These are phyloP conservation scores for Caenorhabditis sp. DNA, from an alignment of 2,888 invertebrate genomes.

Conservation along the genomic window DNA sequence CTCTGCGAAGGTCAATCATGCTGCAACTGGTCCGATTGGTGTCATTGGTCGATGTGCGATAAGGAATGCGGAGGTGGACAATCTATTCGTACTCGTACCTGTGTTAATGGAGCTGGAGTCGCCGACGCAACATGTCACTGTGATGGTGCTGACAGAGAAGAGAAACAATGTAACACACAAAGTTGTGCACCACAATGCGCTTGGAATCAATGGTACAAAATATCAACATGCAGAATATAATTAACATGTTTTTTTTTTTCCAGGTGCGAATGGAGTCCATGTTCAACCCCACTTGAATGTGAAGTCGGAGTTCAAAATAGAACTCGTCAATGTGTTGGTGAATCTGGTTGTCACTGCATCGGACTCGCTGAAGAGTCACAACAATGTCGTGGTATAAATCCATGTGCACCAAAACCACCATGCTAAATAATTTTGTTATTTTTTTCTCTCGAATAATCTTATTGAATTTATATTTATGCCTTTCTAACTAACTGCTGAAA, in stretches of 20 bases:
- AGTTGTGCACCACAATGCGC: conserved; percentile 60
- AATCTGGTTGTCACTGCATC: conserved; percentile 61
- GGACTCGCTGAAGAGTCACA: conserved; percentile 60
- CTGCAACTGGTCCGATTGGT: conserved; percentile 64
- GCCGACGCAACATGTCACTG: conserved; percentile 54
- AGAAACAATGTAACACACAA: conserved; percentile 57
- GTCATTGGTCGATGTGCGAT: conserved; percentile 63
- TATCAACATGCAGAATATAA: too few species aligned
- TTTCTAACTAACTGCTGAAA: conserved; percentile 12
- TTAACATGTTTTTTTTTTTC: not conserved
- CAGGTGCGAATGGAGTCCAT: conserved; percentile 61
- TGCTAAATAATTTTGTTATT: conserved; percentile 34
- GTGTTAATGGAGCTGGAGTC: conserved; percentile 49
- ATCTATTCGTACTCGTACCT: conserved; percentile 52
- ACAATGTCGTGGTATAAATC: conserved; percentile 57
- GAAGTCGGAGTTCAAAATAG: conserved; percentile 54
- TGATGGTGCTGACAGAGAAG: conserved; percentile 59
- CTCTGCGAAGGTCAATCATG: conserved; percentile 59
- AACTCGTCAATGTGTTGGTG: conserved; percentile 64
- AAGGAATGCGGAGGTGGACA: conserved; percentile 62
- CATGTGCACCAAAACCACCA: conserved; percentile 52
- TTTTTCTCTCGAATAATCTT: conserved; percentile 4
- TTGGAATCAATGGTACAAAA: conserved; percentile 57
- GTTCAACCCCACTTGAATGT: conserved; percentile 55
- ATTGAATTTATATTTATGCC: not conserved